These are phyloP conservation scores for Lepus timidus DNA, from an alignment of 2,113 vertebrate genomes.

Conservation along the genomic window DNA sequence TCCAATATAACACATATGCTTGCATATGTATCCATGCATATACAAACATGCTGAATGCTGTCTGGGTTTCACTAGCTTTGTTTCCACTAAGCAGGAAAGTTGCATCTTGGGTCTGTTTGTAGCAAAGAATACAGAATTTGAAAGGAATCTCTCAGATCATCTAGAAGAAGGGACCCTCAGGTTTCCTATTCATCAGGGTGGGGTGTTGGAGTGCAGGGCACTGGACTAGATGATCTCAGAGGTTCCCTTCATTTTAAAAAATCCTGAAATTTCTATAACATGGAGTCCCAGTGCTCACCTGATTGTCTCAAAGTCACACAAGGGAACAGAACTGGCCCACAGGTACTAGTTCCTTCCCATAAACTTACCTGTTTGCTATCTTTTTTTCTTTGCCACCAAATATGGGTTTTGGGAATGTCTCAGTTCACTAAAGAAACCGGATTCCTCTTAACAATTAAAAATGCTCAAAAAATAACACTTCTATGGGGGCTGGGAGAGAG, in stretches of 20 bases:
- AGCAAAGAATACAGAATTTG: neutral
- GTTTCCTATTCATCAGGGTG: neutral
- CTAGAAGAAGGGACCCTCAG: neutral
- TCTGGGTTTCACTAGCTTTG: neutral
- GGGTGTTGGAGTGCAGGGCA: neutral
- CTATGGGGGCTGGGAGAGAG: accelerated
- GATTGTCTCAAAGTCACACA: neutral
- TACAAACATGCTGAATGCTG: neutral
- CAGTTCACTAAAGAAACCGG: neutral
- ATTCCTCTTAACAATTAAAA: neutral
- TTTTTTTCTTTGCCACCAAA: neutral
- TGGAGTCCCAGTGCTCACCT: neutral
- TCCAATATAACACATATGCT: neutral
- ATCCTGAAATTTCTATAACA: neutral
- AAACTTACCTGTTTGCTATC: neutral
- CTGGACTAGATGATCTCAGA: neutral
- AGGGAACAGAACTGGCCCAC: neutral
- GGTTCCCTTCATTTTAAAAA: constrained; percentile 27
- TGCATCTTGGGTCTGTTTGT: neutral
- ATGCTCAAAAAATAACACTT: neutral
- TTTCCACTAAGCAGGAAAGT: neutral
- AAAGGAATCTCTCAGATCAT: neutral
- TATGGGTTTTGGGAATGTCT: neutral
- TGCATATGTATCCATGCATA: neutral
- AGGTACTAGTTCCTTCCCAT: neutral